Conservation (phyloP, 2,797 vertebrate genomes). For the Hyperoplus immaculatus region DNA sequence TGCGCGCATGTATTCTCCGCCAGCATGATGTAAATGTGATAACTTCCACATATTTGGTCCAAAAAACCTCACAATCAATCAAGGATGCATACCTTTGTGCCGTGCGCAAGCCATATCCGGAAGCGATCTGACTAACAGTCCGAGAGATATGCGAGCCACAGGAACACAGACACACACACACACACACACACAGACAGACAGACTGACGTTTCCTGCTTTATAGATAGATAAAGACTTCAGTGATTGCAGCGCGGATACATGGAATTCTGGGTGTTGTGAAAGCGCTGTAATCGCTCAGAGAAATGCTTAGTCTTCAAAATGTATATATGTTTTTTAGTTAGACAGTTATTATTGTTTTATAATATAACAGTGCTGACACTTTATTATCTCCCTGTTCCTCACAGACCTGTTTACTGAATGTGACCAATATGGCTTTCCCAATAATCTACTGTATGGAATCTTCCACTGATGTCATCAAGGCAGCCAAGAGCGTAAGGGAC, state of each 20-base stretch:
- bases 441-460: constrained; percentile 91
- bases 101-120: too few relatives aligned
- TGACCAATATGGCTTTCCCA: constrained; percentile 34
- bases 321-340: neutral
- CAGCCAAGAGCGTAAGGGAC: constrained; percentile 75
- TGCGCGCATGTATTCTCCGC: too few relatives aligned
- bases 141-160: too few relatives aligned
- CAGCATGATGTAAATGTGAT: too few relatives aligned
- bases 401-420: constrained; percentile 88
- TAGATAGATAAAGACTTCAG: too few relatives aligned
- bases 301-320: neutral
- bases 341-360: neutral
- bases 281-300: neutral
- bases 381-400: constrained; percentile 5
- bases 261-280: constrained; percentile 1
- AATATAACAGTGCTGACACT: neutral
- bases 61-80: too few relatives aligned
- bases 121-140: too few relatives aligned
- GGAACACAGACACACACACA: too few relatives aligned
- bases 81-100: too few relatives aligned
- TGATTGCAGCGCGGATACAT: neutral
- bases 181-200: too few relatives aligned
- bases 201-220: too few relatives aligned
- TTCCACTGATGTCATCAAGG: constrained; percentile 64
- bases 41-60: too few relatives aligned